Conservation (phyloP, 2,888 invertebrate species). For the Desoria tigrina region DNA sequence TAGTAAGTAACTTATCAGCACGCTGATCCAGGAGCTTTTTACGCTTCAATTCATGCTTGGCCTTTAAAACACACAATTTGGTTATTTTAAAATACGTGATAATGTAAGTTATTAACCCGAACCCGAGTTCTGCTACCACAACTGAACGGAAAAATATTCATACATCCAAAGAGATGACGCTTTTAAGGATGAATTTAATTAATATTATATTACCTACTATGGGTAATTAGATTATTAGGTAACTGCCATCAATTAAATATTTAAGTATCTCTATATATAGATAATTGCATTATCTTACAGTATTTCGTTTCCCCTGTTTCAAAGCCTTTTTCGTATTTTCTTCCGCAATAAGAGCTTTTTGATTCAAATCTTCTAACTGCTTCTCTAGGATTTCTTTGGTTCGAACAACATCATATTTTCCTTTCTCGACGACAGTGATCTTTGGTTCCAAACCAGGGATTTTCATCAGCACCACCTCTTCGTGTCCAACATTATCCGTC, state of each 20-base stretch:
- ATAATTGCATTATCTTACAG: slow-evolving; percentile 27
- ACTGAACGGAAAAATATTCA: neutral
- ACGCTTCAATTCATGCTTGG: slow-evolving; percentile 45
- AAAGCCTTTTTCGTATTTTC: slow-evolving; percentile 33
- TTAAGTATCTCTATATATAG: too few species aligned
- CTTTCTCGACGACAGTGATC: slow-evolving; percentile 48
- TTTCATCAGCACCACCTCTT: slow-evolving; percentile 38
- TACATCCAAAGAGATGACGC: too few species aligned
- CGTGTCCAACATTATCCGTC: slow-evolving; percentile 39
- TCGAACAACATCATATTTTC: slow-evolving; percentile 42
- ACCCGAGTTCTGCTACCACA: neutral
- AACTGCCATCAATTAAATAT: too few species aligned
- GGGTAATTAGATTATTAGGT: too few species aligned
- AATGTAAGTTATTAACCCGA: neutral
- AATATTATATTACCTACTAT: too few species aligned
- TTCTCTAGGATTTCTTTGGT: slow-evolving; percentile 44
- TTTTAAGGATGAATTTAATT: too few species aligned
- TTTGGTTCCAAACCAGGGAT: neutral
- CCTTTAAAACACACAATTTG: too few species aligned
- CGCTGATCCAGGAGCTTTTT: slow-evolving; percentile 45
- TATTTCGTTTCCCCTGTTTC: slow-evolving; percentile 39
- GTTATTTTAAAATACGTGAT: neutral
- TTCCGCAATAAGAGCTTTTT: slow-evolving; percentile 30
- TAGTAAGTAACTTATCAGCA: slow-evolving; percentile 38
- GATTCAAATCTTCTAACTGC: slow-evolving; percentile 32